A percentile compares a stretch with the other conserved stretches of the same genome.
Evolutionary conservation across 2,113 vertebrate genomes (phyloP).

Genomic region (Cottus gobio): DNA sequence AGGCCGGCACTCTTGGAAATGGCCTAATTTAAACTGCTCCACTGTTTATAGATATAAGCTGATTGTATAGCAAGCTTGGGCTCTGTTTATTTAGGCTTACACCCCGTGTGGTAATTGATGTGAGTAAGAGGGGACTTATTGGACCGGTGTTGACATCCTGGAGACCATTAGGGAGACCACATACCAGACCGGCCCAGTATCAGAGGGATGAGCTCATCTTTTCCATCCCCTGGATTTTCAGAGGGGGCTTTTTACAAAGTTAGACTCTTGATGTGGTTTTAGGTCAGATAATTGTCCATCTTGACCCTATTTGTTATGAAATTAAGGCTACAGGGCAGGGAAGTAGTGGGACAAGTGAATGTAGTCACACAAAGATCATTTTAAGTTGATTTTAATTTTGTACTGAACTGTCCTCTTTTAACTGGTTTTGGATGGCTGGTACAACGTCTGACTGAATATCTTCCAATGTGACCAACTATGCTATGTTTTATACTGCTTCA

Average conservation of each 20-base stretch:
- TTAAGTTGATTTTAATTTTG: background rate
- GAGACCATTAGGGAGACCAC: conserved; percentile 66
- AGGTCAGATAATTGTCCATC: conserved; percentile 2
- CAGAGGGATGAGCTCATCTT: conserved; percentile 68
- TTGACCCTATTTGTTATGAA: conserved; percentile 1
- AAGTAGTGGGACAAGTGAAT: conserved; percentile 6
- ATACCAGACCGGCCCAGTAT: conserved; percentile 43
- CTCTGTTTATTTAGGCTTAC: conserved; percentile 75
- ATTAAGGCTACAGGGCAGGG: background rate
- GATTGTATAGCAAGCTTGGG: conserved; percentile 70
- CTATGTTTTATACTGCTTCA: background rate
- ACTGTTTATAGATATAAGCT: conserved; percentile 75
- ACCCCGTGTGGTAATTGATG: conserved; percentile 68
- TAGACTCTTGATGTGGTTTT: conserved; percentile 8
- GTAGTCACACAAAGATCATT: background rate
- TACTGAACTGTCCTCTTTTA: background rate
- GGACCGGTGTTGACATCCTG: conserved; percentile 64
- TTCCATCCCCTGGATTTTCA: conserved; percentile 53
- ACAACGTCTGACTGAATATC: background rate
- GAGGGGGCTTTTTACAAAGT: conserved; percentile 1
- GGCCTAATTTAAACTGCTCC: conserved; percentile 63
- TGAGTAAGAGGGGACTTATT: conserved; percentile 67
- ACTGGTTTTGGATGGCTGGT: background rate
- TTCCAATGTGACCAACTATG: background rate
- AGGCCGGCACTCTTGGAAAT: conserved; percentile 53